Base-by-base conservation (phyloP, 2,888 invertebrate genomes). In the Drosophila paranaensis region DNA sequence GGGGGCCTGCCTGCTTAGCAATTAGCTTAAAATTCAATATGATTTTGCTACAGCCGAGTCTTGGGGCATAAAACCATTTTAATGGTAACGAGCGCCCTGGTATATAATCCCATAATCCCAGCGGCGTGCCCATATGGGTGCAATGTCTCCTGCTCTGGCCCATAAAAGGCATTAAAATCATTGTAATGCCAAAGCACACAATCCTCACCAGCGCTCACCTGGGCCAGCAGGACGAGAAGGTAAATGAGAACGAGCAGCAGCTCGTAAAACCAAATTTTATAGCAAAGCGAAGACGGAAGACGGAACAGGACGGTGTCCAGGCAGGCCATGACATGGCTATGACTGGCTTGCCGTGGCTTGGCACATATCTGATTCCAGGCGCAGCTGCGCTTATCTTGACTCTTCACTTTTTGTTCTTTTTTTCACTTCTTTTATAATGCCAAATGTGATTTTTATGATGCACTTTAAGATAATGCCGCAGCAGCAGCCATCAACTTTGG, bases 131-230 rank as follows among this genome's bases (percentile, higher is more conserved):
- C 89, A 89, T 84, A 84, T 89, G 89, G 84, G 71, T 62, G 85
- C 85, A 81, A 64, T 71, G 88, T 88, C 82, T 81, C 51, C 6
- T 6, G 48, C 33, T 75, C 50, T 55, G 70, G 70, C 72, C 81
- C 79, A 86, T 86, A 79, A 86, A 86, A 77, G 40, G 74, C 90
- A 86, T 90, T 86, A 86, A 86, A 86, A 88, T 90, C 86, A 86
- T 86, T 86, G 86, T 86, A 86, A 90, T 88, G 89, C 72, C 88
- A 66, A 72, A 74, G 50, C 50, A 65, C 74, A 74, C 62, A 85
- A 71, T 69, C 68, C 62, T 64, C 66, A 55, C 54, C 79, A 54
- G 75, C 14, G 30, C 68, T 87, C 77, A 89, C 89, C 89, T 81
- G 81, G 80, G 57, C 73, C 33, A 53, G 58, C 55, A 63, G 82